Evolutionary conservation across 2,888 invertebrate species (phyloP).

Genomic region (Apamea epomidion): DNA sequence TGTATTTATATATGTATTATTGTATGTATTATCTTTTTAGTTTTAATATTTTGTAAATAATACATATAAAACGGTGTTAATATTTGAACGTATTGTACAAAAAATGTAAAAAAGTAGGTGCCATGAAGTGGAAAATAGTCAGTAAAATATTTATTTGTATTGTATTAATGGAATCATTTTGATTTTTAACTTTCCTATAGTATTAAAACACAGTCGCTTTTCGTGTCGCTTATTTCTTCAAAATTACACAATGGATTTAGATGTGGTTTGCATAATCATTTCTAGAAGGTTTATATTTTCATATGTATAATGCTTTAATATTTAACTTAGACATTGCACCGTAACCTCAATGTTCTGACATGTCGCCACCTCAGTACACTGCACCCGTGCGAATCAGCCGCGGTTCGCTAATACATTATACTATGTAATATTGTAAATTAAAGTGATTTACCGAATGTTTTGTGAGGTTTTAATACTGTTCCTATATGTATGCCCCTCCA

Average conservation of each 20-base stretch:
- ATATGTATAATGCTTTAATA: neutral
- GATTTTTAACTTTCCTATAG: neutral
- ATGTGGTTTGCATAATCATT: neutral
- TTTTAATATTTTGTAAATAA: slow-evolving; percentile 6
- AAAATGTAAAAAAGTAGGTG: slow-evolving; percentile 25
- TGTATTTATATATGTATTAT: no score
- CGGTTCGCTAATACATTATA: neutral
- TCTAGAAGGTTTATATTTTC: no score
- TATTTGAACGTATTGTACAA: slow-evolving; percentile 12
- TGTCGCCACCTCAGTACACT: neutral
- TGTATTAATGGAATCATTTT: neutral
- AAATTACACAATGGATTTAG: neutral
- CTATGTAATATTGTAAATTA: slow-evolving; percentile 30
- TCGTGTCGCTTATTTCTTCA: neutral
- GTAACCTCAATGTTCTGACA: neutral
- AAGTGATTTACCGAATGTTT: neutral
- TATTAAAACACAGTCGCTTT: neutral
- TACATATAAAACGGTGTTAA: neutral
- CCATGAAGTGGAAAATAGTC: slow-evolving; percentile 49
- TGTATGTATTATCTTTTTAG: no score
- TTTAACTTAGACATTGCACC: no score
- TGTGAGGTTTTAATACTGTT: neutral
- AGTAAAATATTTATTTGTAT: slow-evolving; percentile 13
- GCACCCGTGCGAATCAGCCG: neutral
- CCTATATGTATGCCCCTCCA: neutral